Conservation (phyloP, 2,113 vertebrate genomes). For the Uropsilus gracilis region DNA sequence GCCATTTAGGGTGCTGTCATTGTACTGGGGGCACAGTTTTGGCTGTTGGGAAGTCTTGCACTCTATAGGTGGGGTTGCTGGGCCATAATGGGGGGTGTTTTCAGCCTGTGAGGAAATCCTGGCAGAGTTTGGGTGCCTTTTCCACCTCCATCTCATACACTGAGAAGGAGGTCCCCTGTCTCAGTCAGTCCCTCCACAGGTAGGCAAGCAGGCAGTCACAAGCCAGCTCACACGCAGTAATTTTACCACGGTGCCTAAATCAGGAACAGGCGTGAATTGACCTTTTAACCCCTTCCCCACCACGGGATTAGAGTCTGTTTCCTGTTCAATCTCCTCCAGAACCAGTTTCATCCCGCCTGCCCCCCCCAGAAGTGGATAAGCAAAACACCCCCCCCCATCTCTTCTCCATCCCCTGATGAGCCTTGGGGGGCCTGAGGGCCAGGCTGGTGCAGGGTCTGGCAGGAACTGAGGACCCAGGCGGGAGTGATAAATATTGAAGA, state of each 20-base stretch:
- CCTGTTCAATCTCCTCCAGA: constrained; percentile 88
- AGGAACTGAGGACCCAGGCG: constrained; percentile 87
- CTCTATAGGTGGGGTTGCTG: not conserved
- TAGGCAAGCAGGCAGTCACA: constrained; percentile 15
- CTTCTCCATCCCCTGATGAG: not conserved
- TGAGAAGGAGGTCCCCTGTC: not conserved
- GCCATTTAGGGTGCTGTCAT: constrained; percentile 6
- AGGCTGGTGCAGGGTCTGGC: constrained; percentile 82
- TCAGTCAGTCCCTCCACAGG: constrained; percentile 42
- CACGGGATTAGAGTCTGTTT: constrained; percentile 88
- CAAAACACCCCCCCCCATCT: constrained; percentile 13
- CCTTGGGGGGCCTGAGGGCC: constrained; percentile 61
- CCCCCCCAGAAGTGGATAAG: constrained; percentile 27
- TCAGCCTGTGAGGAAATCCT: constrained; percentile 1
- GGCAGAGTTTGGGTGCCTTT: constrained; percentile 17
- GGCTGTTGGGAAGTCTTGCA: not conserved
- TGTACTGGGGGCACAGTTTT: not conserved
- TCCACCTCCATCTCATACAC: not conserved
- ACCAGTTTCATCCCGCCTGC: constrained; percentile 82
- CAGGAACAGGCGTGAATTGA: constrained; percentile 88
- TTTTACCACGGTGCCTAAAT: constrained; percentile 87
- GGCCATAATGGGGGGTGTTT: not conserved
- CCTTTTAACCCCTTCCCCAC: constrained; percentile 89
- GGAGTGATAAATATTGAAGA: constrained; percentile 92
- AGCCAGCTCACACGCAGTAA: constrained; percentile 73